phyloP scores from a whole-genome alignment of 2,888 invertebrate species.

The Pogonocherus hispidulus region DNA sequence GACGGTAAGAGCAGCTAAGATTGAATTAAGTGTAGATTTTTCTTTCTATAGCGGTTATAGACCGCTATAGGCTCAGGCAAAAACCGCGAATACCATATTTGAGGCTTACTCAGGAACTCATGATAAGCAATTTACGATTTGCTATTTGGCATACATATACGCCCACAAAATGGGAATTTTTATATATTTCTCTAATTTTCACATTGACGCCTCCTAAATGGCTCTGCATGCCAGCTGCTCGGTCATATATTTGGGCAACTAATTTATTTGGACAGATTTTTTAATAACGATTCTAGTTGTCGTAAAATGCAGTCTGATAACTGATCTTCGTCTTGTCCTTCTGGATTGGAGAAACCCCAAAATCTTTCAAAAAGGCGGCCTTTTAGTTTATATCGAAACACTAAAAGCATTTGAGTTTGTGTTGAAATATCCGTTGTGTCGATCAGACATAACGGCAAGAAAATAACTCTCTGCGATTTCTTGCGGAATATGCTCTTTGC shows the following conservation, averaged over 20 bases:
- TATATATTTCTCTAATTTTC: constrained; percentile 33
- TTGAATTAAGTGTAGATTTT: too few relatives aligned
- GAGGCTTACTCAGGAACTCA: too few relatives aligned
- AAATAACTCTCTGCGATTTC: too few relatives aligned
- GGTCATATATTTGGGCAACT: constrained; percentile 32
- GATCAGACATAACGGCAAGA: constrained; percentile 54
- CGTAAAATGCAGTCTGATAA: constrained; percentile 22
- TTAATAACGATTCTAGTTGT: constrained; percentile 27
- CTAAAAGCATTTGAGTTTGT: constrained; percentile 50
- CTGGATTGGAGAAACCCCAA: constrained; percentile 50
- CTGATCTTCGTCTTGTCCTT: constrained; percentile 36
- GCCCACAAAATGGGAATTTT: constrained; percentile 39
- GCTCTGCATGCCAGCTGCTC: constrained; percentile 37
- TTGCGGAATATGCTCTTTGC: too few relatives aligned
- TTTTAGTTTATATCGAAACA: constrained; percentile 52
- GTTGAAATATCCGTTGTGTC: constrained; percentile 56
- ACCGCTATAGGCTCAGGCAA: too few relatives aligned
- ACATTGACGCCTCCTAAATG: constrained; percentile 34
- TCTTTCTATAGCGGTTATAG: too few relatives aligned
- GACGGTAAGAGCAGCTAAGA: constrained; percentile 73
- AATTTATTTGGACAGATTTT: constrained; percentile 33
- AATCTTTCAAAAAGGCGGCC: constrained; percentile 43
- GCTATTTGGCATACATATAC: too few relatives aligned
- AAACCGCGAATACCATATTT: too few relatives aligned
- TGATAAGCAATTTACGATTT: too few relatives aligned